Evolutionary conservation across 1,140 invertebrate genomes (phyloP).

Genomic region (Ceratosolen fusciceps): DNA sequence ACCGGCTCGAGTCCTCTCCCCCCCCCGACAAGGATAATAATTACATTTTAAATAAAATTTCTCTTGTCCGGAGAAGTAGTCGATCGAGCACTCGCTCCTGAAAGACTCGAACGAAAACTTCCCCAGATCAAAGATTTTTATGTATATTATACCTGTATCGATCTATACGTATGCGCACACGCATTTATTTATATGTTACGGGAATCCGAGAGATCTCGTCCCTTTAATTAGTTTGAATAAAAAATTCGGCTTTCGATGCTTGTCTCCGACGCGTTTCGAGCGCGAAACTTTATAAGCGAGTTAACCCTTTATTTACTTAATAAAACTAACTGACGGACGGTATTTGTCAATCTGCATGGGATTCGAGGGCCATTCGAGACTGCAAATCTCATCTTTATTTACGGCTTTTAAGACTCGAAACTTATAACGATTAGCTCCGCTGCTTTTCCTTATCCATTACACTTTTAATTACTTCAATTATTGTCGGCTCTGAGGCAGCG

Average conservation of each 20-base stretch:
- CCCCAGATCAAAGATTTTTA: too few relatives aligned
- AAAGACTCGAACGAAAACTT: too few relatives aligned
- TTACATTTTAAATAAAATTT: background rate
- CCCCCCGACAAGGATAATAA: background rate
- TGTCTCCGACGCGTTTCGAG: too few relatives aligned
- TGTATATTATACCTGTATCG: too few relatives aligned
- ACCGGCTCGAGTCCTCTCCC: too few relatives aligned
- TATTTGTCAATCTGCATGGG: background rate
- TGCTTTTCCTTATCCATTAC: constrained; percentile 24
- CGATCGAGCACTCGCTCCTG: background rate
- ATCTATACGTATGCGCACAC: too few relatives aligned
- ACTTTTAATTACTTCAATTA: constrained; percentile 36
- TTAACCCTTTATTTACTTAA: too few relatives aligned
- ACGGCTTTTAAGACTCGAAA: constrained; percentile 16
- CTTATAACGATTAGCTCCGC: constrained; percentile 7
- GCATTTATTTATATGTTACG: too few relatives aligned
- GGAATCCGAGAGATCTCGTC: too few relatives aligned
- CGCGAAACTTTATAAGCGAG: too few relatives aligned
- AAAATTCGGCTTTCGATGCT: background rate
- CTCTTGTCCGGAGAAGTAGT: background rate
- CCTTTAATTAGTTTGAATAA: background rate
- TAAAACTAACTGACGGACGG: too few relatives aligned
- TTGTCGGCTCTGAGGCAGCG: too few relatives aligned
- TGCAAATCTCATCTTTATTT: constrained; percentile 6
- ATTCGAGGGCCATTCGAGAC: background rate